Evolutionary conservation across 37 sponge, comb jelly and placozoan genomes (phyloP).

Genomic region (Tethya wilhelma): DNA sequence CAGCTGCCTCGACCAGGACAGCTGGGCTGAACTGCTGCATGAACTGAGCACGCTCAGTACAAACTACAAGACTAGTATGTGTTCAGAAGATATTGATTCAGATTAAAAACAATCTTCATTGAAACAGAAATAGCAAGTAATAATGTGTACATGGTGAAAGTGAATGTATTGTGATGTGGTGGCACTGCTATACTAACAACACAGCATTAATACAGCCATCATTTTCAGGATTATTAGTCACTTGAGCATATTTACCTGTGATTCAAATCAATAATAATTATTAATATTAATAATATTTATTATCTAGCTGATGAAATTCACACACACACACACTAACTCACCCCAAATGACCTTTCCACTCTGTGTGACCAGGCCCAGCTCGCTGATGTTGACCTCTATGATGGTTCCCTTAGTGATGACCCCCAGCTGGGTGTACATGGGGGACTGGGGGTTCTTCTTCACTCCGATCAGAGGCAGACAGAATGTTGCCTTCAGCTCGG

Average conservation of each 20-base stretch:
- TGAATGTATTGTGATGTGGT: background rate
- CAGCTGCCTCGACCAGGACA: conserved; percentile 53
- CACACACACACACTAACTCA: conserved; percentile 29
- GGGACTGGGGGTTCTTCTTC: conserved; percentile 98
- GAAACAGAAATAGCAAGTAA: background rate
- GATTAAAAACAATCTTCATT: background rate
- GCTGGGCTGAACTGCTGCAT: conserved; percentile 29
- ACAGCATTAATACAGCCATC: conserved; percentile 99
- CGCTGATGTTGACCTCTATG: conserved; percentile 99
- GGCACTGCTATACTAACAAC: conserved; percentile 75
- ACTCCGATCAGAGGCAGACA: conserved; percentile 97
- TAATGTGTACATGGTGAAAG: background rate
- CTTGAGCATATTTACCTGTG: conserved; percentile 98
- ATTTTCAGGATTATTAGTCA: conserved; percentile 99
- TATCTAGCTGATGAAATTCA: background rate
- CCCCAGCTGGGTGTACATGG: conserved; percentile 95
- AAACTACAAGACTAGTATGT: too few species aligned
- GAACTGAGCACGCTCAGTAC: too few species aligned
- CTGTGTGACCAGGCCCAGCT: conserved; percentile 97
- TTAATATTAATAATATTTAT: background rate
- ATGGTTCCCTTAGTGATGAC: conserved; percentile 99
- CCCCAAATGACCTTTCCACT: conserved; percentile 99
- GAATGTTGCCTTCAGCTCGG: conserved; percentile 98
- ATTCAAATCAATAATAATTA: background rate
- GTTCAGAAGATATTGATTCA: background rate